Base-by-base conservation (phyloP, 1,140 invertebrate species). In the Araneus ventricosus region DNA sequence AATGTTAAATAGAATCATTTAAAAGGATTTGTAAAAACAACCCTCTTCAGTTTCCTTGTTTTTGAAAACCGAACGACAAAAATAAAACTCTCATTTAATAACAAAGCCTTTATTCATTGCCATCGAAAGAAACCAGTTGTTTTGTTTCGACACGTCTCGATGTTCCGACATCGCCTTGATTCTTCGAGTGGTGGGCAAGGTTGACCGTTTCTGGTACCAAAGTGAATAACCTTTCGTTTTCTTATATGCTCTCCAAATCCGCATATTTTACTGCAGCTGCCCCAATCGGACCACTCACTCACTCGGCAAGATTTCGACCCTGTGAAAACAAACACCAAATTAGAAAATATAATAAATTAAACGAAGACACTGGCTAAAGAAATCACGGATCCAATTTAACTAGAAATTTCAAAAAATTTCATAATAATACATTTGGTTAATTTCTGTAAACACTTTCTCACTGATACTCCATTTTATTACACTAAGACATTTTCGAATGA, bases 231-330 rank as follows among this genome's bases (percentile, higher is more conserved):
- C 94, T 97, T 97, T 93, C 98, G 96, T 91, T 96, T 97, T 93
- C 98, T 96, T 95, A 97, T 96, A 95, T 97, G 97, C 95, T 98
- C 98, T 24, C 98, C 98, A 61, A 98, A 98, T 75, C 98, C 98
- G 95, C 98, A 98, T 61, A 97, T 97, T 95, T 97, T 97, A 37
- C 84, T 88, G 95, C 98, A 99, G 24, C 96, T 95, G 94, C 97
- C 97, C 98, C 98, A 99, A 92, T 97, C 96, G 4, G 97, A 97
- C 98, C 98, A 99, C 93, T 97, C 97, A 84, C 97, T 96, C n/a
- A 98, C 97, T 94, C 97, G 97, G 95, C 98, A 98, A 95, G 98
- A 97, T 94, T 97, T 96, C 86, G 97, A 96, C 57, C 94, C 94
- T 94, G 94, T 94, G 94, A 93, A 70, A 75, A 75, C 45, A 52